Evolutionary conservation across 1,140 invertebrate species (phyloP), one percentile per base, ranked within the genome.

Genomic region (Lycorma delicatula): DNA sequence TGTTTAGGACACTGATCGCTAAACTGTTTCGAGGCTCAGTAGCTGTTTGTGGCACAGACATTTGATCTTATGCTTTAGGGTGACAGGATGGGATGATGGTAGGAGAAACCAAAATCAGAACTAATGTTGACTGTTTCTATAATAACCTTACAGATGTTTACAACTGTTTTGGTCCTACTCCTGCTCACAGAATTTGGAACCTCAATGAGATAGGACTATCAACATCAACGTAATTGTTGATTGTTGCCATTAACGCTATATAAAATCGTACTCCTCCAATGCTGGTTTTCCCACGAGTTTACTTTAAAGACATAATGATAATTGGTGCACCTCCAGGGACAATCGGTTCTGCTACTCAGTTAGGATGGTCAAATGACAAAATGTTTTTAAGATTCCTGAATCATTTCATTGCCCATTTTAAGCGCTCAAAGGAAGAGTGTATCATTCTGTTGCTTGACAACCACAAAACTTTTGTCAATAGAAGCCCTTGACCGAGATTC

Each of bases 121-220:
- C n/a, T n/a, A n/a, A n/a, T n/a, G n/a, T n/a, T n/a, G n/a, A n/a
- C n/a, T n/a, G n/a, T n/a, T 70, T 69, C 57, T 71, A 60, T 61
- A 31, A 56, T 16, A 34, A 34, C 12, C 41, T 9, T 46, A 57
- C 27, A 54, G 60, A 13, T 54, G 66, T 56, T 52, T 59, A 41
- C 28, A 41, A 47, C 41, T 69, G 50, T 58, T 61, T 20, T 70
- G 68, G 51, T 51, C 48, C 51, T 3, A 41, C 20, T 23, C 22
- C 52, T 9, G 44, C 66, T n/a, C 16, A 50, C 11, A 54, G 56
- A 4, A 69, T 73, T 26, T 72, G 60, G 55, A 72, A 73, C 58
- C 57, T 68, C 9, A 69, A 72, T 64, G 71, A 73, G 61, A 72
- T 67, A 16, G 71, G 69, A 22, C 41, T 70, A 22, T 63, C 63